These are phyloP conservation scores for Caenorhabditis brenneri DNA, from an alignment of 1,140 invertebrate species.

Conservation along the genomic window DNA sequence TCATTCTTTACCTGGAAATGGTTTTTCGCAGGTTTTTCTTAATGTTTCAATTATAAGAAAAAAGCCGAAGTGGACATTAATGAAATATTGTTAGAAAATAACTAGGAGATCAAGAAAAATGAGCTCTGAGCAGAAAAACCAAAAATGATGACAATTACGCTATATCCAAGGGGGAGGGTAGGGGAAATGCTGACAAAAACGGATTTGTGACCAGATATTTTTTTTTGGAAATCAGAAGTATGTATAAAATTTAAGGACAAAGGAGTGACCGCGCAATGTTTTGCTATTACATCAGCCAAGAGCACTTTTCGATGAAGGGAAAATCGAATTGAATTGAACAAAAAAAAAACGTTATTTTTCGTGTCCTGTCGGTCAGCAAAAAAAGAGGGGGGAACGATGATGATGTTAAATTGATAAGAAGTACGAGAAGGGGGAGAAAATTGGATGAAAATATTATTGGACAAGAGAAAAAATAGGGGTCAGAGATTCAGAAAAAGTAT, in stretches of 20 bases:
- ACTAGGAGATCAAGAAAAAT: background rate
- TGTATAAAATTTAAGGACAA: background rate
- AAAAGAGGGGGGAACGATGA: background rate
- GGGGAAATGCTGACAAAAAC: background rate
- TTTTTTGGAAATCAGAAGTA: background rate
- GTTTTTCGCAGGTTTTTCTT: background rate
- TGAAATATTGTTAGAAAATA: background rate
- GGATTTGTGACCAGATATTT: background rate
- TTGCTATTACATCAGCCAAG: constrained; percentile 21
- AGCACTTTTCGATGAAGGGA: background rate
- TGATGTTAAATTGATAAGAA: background rate
- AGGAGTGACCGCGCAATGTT: constrained; percentile 17
- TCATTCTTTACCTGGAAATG: background rate
- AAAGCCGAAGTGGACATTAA: too few relatives aligned
- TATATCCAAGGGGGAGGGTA: too few relatives aligned
- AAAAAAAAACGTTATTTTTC: background rate
- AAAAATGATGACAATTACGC: constrained; percentile 20
- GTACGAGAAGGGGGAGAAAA: too few relatives aligned
- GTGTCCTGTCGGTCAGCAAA: background rate
- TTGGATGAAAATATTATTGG: constrained; percentile 24
- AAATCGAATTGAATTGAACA: background rate
- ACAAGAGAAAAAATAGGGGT: background rate
- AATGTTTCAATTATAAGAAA: too few relatives aligned
- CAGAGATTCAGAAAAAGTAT: background rate
- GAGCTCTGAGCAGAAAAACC: background rate